Evolutionary conservation across 2,888 invertebrate species (phyloP), one percentile per base, ranked within the genome.

Genomic region (Syritta pipiens): DNA sequence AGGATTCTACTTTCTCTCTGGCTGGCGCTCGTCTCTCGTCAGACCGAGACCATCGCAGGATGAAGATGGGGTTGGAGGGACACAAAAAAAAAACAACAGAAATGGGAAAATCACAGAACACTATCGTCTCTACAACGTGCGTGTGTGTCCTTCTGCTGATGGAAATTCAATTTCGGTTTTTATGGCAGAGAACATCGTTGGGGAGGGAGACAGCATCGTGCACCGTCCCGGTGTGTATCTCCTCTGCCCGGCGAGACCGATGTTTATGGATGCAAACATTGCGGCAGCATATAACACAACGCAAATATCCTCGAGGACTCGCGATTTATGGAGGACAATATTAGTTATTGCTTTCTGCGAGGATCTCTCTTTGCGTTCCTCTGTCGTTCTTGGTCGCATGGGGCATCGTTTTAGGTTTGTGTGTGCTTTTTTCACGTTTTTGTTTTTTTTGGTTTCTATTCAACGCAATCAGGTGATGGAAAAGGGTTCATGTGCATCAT

Each of bases 201-300:
- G 19, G 7, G 7, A 46, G 14, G 44, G 17, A 32, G 30, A 51
- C 19, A 37, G 37, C 28, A 30, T 40, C 42, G 42, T 49, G 51
- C 67, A 35, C 20, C 48, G 55, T 67, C 55, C n/a, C n/a, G n/a
- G n/a, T n/a, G n/a, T n/a, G n/a, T n/a, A n/a, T n/a, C n/a, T n/a
- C n/a, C n/a, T n/a, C n/a, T n/a, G 55, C 37, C 62, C 48, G 62
- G 51, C 28, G 67, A 67, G 49, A 68, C 53, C 67, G 60, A 72
- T 77, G 77, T 72, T 72, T 72, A 65, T 79, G 67, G 55, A 79
- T 74, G 55, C 67, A 79, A 79, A 74, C 77, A 79, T 62, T 79
- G 74, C 60, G 65, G 53, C 74, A 59, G 44, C 42, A 53, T 30
- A 74, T 74, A 67, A 79, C 60, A 55, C 46, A 67, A 74, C 59